A percentile compares a stretch with the other conserved stretches of the same genome.
These are phyloP conservation scores for Eumeta japonica DNA, from an alignment of 1,140 invertebrate genomes.

Conservation along the genomic window DNA sequence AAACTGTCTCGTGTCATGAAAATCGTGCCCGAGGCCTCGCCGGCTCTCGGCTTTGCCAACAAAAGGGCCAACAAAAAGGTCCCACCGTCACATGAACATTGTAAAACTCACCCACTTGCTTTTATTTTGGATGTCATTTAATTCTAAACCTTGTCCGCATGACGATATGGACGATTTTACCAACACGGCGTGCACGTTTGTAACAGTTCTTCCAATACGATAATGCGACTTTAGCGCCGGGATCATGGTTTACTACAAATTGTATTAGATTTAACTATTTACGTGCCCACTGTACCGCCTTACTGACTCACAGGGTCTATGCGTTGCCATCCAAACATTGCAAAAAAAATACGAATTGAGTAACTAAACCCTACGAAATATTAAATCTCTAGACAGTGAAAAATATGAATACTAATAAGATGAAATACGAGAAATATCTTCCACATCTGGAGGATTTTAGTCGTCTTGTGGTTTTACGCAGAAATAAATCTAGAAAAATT, in stretches of 20 bases:
- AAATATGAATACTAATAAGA: too few relatives aligned
- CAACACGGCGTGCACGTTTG: conserved; percentile 20
- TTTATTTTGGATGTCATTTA: conserved; percentile 23
- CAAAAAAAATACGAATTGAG: too few relatives aligned
- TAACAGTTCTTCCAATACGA: conserved; percentile 53
- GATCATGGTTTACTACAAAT: conserved; percentile 57
- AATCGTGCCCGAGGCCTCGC: conserved; percentile 43
- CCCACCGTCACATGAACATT: conserved; percentile 52
- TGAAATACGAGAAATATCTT: too few relatives aligned
- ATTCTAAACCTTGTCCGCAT: conserved; percentile 28
- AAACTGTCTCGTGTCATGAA: conserved; percentile 52
- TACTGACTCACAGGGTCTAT: too few relatives aligned
- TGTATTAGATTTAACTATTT: conserved; percentile 56
- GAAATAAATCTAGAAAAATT: too few relatives aligned
- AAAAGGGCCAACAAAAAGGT: conserved; percentile 54
- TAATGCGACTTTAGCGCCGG: conserved; percentile 51
- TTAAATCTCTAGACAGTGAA: too few relatives aligned
- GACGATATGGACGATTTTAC: conserved; percentile 27
- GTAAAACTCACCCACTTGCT: conserved; percentile 44
- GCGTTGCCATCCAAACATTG: too few relatives aligned
- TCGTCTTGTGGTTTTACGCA: too few relatives aligned
- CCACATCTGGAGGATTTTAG: too few relatives aligned
- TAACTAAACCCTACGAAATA: too few relatives aligned
- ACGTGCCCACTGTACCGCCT: conserved; percentile 27
- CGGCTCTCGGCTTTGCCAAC: conserved; percentile 41